Evolutionary conservation across 2,797 vertebrate genomes (phyloP).

Genomic region (Leptodactylus fallax): DNA sequence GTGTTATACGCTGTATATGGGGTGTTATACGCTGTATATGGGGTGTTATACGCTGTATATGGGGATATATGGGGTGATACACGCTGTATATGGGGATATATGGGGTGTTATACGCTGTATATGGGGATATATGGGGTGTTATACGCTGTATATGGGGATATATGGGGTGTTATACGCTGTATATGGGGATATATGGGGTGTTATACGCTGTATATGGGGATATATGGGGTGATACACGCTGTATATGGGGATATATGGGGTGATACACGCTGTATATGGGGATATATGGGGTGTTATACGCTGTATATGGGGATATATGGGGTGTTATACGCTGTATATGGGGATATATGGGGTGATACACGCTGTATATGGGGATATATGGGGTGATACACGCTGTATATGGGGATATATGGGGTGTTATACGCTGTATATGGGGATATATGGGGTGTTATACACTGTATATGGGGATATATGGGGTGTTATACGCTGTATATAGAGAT

Average conservation of each 20-base stretch:
- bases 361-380: neutral
- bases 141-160: neutral
- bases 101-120: neutral
- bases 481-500: neutral
- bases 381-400: neutral
- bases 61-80: neutral
- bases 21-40: no score
- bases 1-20: no score
- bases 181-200: neutral
- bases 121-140: neutral
- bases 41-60: neutral
- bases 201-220: no score
- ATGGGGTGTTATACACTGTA: neutral
- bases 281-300: neutral
- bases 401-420: neutral
- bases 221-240: neutral
- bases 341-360: neutral
- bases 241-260: neutral
- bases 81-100: neutral
- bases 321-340: no score
- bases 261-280: neutral
- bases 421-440: neutral
- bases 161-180: neutral
- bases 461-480: neutral
- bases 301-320: neutral